Evolutionary conservation across 35 echinoderm and acorn worm species (phyloP).

Genomic region (Hemicentrotus pulcherrimus): DNA sequence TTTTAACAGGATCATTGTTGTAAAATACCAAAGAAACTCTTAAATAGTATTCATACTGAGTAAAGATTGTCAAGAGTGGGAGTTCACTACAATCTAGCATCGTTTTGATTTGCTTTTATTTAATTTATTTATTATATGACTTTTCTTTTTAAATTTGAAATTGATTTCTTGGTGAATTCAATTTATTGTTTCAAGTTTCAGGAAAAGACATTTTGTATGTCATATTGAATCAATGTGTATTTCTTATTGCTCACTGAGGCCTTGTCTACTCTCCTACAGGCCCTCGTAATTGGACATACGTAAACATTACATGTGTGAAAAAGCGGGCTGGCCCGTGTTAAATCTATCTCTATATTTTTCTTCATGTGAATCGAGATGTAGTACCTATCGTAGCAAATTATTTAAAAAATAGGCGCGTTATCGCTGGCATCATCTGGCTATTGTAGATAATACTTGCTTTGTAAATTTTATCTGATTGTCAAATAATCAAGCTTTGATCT

Average conservation of each 20-base stretch:
- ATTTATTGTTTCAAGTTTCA: not conserved
- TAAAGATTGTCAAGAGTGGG: not conserved
- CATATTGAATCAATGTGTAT: not conserved
- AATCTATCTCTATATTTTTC: not conserved
- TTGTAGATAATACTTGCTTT: not conserved
- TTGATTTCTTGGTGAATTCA: not conserved
- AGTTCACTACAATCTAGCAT: not conserved
- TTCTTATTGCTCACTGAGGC: not conserved
- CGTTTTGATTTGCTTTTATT: not conserved
- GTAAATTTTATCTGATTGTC: not conserved
- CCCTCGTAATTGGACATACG: not conserved
- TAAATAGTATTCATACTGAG: not conserved
- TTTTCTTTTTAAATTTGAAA: not conserved
- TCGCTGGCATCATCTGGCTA: not conserved
- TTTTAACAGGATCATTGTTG: not conserved
- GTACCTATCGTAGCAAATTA: not conserved
- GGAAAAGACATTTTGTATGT: not conserved
- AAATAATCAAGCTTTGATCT: slow-evolving; percentile 14
- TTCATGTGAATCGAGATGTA: not conserved
- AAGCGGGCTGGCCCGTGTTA: not conserved
- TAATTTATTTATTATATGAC: not conserved
- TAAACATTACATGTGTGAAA: not conserved
- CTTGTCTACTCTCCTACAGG: not conserved
- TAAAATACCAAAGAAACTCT: slow-evolving; percentile 13
- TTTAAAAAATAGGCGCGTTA: not conserved